Evolutionary conservation across 2,888 invertebrate species (phyloP).

Genomic region (Drosophila macrospina): DNA sequence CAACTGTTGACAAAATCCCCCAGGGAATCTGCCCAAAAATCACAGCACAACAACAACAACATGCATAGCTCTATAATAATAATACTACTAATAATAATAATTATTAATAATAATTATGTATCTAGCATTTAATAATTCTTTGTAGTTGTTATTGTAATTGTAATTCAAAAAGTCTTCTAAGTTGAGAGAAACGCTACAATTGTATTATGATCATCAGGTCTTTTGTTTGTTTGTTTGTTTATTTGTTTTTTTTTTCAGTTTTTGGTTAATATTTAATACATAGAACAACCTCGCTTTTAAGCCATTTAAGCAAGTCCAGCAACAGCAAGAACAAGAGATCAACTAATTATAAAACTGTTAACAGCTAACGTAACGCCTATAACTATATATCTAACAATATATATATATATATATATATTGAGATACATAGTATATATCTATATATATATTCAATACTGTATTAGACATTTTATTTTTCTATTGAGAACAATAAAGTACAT

Average conservation of each 20-base stretch:
- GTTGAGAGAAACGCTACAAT: slow-evolving; percentile 10
- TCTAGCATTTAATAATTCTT: slow-evolving; percentile 65
- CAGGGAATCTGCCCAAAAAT: slow-evolving; percentile 34
- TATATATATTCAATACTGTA: slow-evolving; percentile 38
- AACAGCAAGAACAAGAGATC: not conserved
- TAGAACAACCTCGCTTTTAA: slow-evolving; percentile 24
- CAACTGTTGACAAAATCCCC: slow-evolving; percentile 44
- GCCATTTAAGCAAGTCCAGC: slow-evolving; percentile 6
- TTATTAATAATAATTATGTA: slow-evolving; percentile 46
- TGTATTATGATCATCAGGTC: slow-evolving; percentile 54
- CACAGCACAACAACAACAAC: slow-evolving; percentile 22
- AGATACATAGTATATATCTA: slow-evolving; percentile 2
- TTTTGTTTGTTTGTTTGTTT: no score
- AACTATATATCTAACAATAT: not conserved
- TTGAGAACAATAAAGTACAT: slow-evolving; percentile 39
- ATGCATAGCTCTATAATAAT: slow-evolving; percentile 29
- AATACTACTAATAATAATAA: slow-evolving; percentile 3
- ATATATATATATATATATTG: slow-evolving; percentile 8
- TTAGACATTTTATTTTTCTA: slow-evolving; percentile 59
- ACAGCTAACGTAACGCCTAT: slow-evolving; percentile 4
- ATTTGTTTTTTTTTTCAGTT: not conserved
- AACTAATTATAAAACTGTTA: not conserved
- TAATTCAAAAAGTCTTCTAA: slow-evolving; percentile 44
- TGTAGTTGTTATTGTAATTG: slow-evolving; percentile 61
- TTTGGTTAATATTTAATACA: not conserved